Percentiles rank a stretch among this genome's conserved stretches.
These are phyloP conservation scores for Colius striatus DNA, from an alignment of 2,113 vertebrate species.

Conservation along the genomic window DNA sequence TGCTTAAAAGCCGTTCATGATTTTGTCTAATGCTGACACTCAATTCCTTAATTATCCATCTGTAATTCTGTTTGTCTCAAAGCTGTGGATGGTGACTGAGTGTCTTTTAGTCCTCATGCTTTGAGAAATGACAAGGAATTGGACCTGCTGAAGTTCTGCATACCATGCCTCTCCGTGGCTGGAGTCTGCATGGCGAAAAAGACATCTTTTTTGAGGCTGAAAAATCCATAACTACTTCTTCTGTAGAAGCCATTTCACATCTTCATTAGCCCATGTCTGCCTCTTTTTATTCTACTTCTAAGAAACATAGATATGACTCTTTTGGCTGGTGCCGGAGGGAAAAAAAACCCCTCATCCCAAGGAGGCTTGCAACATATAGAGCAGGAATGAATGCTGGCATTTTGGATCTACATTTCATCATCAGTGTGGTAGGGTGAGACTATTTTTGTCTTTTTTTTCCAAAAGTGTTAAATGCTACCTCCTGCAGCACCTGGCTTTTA, in stretches of 20 bases:
- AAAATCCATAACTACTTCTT: not conserved
- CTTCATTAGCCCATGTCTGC: not conserved
- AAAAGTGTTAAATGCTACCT: not conserved
- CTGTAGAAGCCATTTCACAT: not conserved
- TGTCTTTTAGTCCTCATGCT: not conserved
- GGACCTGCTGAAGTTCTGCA: not conserved
- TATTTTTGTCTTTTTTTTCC: not conserved
- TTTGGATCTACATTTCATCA: not conserved
- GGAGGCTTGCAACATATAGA: not conserved
- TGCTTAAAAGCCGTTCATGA: not conserved
- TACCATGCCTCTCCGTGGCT: not conserved
- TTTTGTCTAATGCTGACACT: not conserved
- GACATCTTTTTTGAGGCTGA: not conserved
- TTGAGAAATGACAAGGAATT: not conserved
- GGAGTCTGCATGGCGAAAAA: no score
- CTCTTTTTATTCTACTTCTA: not conserved
- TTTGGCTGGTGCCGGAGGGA: not conserved
- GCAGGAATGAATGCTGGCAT: not conserved
- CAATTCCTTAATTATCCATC: not conserved
- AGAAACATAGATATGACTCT: not conserved
- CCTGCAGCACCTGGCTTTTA: not conserved
- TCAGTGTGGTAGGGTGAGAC: not conserved
- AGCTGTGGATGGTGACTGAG: not conserved
- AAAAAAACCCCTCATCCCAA: not conserved
- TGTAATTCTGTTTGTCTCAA: not conserved